These are phyloP conservation scores for Gonatopus flavifemur DNA, from an alignment of 1,140 invertebrate species.

Conservation along the genomic window DNA sequence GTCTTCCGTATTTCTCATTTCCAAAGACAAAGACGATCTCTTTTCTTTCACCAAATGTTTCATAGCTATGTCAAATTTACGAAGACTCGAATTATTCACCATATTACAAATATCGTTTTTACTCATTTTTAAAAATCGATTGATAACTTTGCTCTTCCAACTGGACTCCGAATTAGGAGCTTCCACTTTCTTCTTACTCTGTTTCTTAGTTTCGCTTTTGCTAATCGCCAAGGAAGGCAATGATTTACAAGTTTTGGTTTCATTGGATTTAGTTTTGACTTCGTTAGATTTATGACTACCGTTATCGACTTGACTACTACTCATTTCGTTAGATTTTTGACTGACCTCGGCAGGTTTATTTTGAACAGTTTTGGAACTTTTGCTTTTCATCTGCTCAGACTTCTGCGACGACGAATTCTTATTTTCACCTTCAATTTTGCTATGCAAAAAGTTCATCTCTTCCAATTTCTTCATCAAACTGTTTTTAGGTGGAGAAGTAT, in stretches of 20 bases:
- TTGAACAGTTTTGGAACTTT: too few relatives aligned
- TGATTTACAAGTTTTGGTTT: not conserved
- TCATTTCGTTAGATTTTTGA: too few relatives aligned
- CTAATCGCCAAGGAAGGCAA: conserved; percentile 11
- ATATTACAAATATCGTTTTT: conserved; percentile 56
- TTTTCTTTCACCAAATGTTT: conserved; percentile 53
- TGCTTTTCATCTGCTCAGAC: too few relatives aligned
- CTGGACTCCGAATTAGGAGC: conserved; percentile 11
- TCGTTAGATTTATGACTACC: too few relatives aligned
- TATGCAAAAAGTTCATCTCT: too few relatives aligned
- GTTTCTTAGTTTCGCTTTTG: conserved; percentile 13
- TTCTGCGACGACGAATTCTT: too few relatives aligned
- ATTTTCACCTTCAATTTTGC: too few relatives aligned
- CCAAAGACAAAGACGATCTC: conserved; percentile 36
- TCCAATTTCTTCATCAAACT: too few relatives aligned
- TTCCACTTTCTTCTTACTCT: conserved; percentile 8
- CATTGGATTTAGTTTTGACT: too few relatives aligned
- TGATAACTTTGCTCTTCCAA: conserved; percentile 53
- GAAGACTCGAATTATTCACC: conserved; percentile 53
- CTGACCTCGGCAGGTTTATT: too few relatives aligned
- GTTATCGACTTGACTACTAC: not conserved
- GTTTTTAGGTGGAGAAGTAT: too few relatives aligned
- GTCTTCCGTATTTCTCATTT: conserved; percentile 45
- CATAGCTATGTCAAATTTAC: conserved; percentile 56
- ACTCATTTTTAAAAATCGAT: conserved; percentile 53